These are phyloP conservation scores for Poecilia picta DNA, from an alignment of 2,797 vertebrate species.

Conservation along the genomic window DNA sequence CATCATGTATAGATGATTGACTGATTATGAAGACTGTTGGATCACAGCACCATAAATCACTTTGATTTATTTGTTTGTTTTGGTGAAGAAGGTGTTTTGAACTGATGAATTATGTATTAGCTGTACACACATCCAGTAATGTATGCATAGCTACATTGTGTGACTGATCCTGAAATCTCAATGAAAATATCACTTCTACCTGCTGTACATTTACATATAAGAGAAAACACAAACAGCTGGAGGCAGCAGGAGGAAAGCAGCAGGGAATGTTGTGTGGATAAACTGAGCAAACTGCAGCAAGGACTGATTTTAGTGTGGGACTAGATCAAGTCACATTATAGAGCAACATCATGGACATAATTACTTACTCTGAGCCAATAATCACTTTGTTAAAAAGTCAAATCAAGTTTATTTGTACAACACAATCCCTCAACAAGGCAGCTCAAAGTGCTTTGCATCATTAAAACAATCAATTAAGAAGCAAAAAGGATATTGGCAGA, in stretches of 20 bases:
- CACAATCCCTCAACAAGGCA: too few relatives aligned
- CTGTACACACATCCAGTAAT: slow-evolving; percentile 2
- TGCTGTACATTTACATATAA: slow-evolving; percentile 22
- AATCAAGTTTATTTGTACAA: too few relatives aligned
- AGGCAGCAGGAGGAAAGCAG: slow-evolving; percentile 1
- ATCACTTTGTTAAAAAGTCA: neutral
- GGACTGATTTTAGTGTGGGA: neutral
- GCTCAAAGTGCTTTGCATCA: too few relatives aligned
- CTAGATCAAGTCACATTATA: neutral
- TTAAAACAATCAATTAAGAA: too few relatives aligned
- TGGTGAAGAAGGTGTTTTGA: slow-evolving; percentile 14
- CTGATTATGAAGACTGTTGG: slow-evolving; percentile 5
- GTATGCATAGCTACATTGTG: slow-evolving; percentile 8
- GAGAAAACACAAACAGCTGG: slow-evolving; percentile 15
- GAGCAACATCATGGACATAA: neutral
- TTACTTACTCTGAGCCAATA: neutral
- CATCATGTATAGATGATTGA: neutral
- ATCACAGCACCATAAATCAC: slow-evolving; percentile 12
- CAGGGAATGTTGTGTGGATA: neutral
- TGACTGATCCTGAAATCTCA: slow-evolving; percentile 24
- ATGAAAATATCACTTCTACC: slow-evolving; percentile 3
- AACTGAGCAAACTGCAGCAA: slow-evolving; percentile 3
- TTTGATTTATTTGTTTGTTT: slow-evolving; percentile 21
- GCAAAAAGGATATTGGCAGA: too few relatives aligned
- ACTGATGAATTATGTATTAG: slow-evolving; percentile 37